Percentiles rank a stretch among this genome's conserved stretches.
Evolutionary conservation across 1,140 invertebrate genomes (phyloP).

Genomic region (Onthophagus taurus): DNA sequence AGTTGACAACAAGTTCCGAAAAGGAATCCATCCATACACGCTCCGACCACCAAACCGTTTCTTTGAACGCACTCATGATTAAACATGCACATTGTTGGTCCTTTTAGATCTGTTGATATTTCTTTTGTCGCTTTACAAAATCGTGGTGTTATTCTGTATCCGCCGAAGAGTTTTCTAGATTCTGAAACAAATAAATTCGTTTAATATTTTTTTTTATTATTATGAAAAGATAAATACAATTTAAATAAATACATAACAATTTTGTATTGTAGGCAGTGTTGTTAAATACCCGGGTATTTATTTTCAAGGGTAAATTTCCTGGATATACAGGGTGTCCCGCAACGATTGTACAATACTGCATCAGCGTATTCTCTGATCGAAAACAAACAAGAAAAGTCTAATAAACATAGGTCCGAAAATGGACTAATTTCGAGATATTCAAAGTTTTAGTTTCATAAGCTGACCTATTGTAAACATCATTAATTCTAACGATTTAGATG

Average conservation of each 20-base stretch:
- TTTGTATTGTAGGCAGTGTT: background rate
- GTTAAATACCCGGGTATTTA: background rate
- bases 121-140: conserved; percentile 52
- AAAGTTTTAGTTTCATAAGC: too few relatives aligned
- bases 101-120: conserved; percentile 39
- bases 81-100: conserved; percentile 86
- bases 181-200: conserved; percentile 41
- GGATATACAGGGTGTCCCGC: background rate
- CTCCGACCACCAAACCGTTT: conserved; percentile 73
- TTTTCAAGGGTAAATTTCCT: conserved; percentile 3
- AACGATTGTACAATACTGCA: too few relatives aligned
- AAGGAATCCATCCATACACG: conserved; percentile 85
- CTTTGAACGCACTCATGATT: conserved; percentile 79
- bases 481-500: too few relatives aligned
- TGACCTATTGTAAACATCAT: too few relatives aligned
- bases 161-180: conserved; percentile 70
- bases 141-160: conserved; percentile 72
- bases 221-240: background rate
- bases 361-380: too few relatives aligned
- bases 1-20: conserved; percentile 83
- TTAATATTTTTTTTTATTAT: background rate
- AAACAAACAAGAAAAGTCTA: too few relatives aligned
- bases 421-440: too few relatives aligned
- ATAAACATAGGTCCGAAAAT: too few relatives aligned
- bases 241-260: background rate